phyloP scores from a whole-genome alignment of 2,113 vertebrate genomes.

The Hymenochirus boettgeri region DNA sequence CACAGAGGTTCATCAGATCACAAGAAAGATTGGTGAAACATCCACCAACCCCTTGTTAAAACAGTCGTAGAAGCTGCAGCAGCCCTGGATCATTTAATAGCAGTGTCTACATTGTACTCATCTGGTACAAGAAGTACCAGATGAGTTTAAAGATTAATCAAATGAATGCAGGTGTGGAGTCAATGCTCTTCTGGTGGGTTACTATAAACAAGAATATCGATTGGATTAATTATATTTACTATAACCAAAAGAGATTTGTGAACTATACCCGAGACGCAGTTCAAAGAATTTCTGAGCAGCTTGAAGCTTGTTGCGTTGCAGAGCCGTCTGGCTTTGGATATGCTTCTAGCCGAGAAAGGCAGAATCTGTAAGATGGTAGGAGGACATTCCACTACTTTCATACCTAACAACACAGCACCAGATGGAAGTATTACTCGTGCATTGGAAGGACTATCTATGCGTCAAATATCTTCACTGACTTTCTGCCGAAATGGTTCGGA shows the following conservation, averaged over 20 bases:
- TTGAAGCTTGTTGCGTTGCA: neutral
- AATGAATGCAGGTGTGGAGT: neutral
- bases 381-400: neutral
- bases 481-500: neutral
- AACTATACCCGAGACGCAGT: neutral
- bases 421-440: neutral
- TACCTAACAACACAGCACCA: neutral
- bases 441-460: neutral
- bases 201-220: neutral
- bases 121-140: too few relatives aligned
- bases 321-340: neutral
- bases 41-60: too few relatives aligned
- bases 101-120: too few relatives aligned
- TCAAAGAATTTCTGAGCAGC: neutral
- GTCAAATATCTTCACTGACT: neutral
- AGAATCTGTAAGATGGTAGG: neutral
- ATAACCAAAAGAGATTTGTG: neutral
- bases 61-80: too few relatives aligned
- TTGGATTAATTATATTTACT: neutral
- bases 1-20: too few relatives aligned
- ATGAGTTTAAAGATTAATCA: neutral
- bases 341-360: neutral
- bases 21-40: too few relatives aligned
- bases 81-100: too few relatives aligned
- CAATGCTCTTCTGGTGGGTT: neutral